Percentiles rank a stretch among this genome's conserved stretches.
phyloP scores from a whole-genome alignment of 2,113 vertebrate genomes.

The Fulica atra region DNA sequence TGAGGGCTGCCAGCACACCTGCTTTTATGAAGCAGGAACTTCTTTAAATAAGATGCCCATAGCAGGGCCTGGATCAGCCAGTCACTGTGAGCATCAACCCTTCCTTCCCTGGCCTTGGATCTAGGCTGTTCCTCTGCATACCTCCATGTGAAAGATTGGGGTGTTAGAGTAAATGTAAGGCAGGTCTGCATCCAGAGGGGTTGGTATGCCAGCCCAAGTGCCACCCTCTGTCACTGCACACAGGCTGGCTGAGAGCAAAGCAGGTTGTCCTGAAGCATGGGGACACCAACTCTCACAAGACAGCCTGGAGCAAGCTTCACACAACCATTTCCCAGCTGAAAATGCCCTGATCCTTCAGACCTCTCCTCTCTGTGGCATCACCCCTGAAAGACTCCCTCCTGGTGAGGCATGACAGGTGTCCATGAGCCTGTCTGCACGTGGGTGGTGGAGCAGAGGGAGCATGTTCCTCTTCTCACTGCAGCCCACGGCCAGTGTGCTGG shows the following conservation, averaged over 20 bases:
- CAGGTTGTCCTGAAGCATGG: neutral
- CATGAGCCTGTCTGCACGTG: accelerated
- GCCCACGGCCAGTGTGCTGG: neutral
- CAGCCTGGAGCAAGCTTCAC: accelerated
- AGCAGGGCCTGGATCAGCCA: neutral
- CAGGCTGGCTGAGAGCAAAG: neutral
- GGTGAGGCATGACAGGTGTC: accelerated
- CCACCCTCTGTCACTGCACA: neutral
- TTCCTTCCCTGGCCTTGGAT: neutral
- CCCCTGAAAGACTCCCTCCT: accelerated
- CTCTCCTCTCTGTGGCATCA: neutral
- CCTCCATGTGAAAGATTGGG: neutral
- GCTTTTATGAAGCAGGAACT: neutral
- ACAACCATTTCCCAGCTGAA: neutral
- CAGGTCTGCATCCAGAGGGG: neutral
- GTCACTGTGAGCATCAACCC: neutral
- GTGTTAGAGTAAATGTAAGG: neutral
- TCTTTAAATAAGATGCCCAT: neutral
- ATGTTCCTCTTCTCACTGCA: neutral
- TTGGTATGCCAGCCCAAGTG: neutral
- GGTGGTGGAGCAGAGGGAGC: accelerated
- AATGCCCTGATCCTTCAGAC: neutral
- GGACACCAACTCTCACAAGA: neutral
- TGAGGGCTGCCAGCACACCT: neutral
- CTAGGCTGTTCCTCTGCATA: neutral